Percentiles rank a stretch among this genome's conserved stretches.
These are phyloP conservation scores for Phocoena phocoena DNA, from an alignment of 2,113 vertebrate genomes.

Conservation along the genomic window DNA sequence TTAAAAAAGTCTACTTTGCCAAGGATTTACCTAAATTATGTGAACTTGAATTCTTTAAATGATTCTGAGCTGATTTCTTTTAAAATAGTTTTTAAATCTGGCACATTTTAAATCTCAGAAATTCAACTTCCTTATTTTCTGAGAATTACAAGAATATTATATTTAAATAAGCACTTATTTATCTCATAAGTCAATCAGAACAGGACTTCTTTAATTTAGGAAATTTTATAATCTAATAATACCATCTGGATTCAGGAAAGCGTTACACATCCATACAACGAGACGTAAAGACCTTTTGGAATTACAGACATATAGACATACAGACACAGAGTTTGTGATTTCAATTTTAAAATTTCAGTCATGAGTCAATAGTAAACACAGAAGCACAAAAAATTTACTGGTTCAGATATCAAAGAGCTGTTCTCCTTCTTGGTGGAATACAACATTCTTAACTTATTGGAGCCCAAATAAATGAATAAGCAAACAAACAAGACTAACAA, in stretches of 20 bases:
- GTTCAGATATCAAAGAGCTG: neutral
- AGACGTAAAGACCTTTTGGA: neutral
- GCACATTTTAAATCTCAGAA: constrained; percentile 25
- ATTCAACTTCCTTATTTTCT: neutral
- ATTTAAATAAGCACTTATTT: neutral
- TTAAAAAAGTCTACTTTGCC: neutral
- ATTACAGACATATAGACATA: neutral
- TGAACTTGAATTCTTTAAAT: constrained; percentile 37
- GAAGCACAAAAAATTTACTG: neutral
- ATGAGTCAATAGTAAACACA: neutral
- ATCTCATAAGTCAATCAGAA: constrained; percentile 36
- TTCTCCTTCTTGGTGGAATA: neutral
- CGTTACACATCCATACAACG: neutral
- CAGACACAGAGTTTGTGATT: neutral
- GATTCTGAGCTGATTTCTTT: neutral
- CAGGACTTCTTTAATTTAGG: neutral
- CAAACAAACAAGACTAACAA: neutral
- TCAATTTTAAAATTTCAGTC: constrained; percentile 37
- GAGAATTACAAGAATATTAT: neutral
- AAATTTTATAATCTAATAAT: constrained; percentile 38
- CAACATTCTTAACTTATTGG: neutral
- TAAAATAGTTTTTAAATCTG: constrained; percentile 10
- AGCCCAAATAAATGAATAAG: neutral
- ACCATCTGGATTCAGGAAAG: neutral
- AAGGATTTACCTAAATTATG: neutral